Evolutionary conservation across 37 sponge, comb jelly and placozoan species (phyloP).

Genomic region (Hexactinellida sp.): DNA sequence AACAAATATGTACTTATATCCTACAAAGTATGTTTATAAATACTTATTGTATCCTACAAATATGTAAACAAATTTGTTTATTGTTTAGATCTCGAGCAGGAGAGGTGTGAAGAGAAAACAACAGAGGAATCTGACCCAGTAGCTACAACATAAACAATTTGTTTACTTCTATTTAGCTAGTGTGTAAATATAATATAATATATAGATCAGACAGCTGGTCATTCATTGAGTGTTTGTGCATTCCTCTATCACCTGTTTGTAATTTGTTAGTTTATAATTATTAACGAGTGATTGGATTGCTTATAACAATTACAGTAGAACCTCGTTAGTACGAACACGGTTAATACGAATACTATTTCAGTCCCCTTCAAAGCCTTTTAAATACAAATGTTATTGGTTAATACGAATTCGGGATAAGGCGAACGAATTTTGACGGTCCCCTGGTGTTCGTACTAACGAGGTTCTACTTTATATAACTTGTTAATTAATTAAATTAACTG

Average conservation of each 20-base stretch:
- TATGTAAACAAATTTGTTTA: background rate
- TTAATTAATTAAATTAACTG: no score
- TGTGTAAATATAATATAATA: background rate
- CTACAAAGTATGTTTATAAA: no score
- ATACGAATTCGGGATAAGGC: no score
- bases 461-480: no score
- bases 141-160: background rate
- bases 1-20: no score
- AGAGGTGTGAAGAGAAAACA: background rate
- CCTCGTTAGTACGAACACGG: background rate
- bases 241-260: background rate
- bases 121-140: background rate
- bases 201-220: conserved; percentile 6
- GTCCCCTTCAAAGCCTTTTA: no score
- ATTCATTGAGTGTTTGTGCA: conserved; percentile 9
- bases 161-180: background rate
- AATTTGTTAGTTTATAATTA: background rate
- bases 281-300: background rate
- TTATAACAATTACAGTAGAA: no score
- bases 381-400: no score
- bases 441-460: no score
- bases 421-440: no score
- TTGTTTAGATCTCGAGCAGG: background rate
- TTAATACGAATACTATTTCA: background rate
- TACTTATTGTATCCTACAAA: no score